phyloP scores from a whole-genome alignment of 2,797 vertebrate species.

The Falco biarmicus region DNA sequence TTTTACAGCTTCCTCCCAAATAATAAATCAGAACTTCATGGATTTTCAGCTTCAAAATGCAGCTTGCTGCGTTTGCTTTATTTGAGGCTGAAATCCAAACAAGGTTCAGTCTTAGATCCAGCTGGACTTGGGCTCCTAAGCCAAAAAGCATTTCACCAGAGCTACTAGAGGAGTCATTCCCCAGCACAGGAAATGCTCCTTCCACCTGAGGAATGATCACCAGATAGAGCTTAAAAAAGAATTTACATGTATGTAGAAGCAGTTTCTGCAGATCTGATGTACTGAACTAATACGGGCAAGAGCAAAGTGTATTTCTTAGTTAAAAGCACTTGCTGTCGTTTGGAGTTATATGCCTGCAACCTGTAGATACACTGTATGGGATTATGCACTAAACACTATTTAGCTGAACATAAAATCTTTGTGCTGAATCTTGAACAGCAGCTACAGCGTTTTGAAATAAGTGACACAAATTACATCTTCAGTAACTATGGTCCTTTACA shows the following conservation, averaged over 20 bases:
- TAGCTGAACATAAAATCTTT: background rate
- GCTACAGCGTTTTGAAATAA: background rate
- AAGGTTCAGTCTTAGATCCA: constrained; percentile 4
- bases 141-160: background rate
- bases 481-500: background rate
- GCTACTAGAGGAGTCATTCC: background rate
- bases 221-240: background rate
- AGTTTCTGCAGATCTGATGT: background rate
- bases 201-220: constrained; percentile 15
- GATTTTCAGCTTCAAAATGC: constrained; percentile 3
- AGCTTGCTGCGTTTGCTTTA: constrained; percentile 22
- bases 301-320: background rate
- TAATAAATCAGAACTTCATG: constrained; percentile 1
- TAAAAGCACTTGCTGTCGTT: background rate
- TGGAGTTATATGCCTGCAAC: background rate
- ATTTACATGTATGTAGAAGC: background rate
- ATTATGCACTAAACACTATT: background rate
- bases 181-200: constrained; percentile 15
- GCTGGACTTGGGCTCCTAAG: background rate
- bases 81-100: constrained; percentile 49
- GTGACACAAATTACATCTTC: background rate
- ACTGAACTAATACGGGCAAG: background rate
- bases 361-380: background rate
- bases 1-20: constrained; percentile 38
- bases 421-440: background rate